These are phyloP conservation scores for Aythya fuligula DNA, from an alignment of 2,797 vertebrate species.

Conservation along the genomic window DNA sequence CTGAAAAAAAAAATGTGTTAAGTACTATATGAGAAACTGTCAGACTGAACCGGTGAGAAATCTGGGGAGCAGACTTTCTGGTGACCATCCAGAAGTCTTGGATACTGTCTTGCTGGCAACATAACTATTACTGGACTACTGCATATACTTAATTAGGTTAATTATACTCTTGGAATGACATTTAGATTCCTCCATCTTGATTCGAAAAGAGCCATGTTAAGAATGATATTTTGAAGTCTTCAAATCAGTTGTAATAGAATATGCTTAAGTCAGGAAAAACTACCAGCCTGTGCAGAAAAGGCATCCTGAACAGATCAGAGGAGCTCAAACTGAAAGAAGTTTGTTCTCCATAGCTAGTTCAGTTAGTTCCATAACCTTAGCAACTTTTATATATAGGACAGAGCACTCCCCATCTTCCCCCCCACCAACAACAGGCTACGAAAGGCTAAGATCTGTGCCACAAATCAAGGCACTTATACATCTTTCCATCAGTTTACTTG, in stretches of 20 bases:
- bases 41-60: background rate
- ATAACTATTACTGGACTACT: background rate
- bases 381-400: background rate
- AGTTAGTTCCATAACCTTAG: background rate
- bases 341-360: background rate
- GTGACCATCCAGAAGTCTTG: background rate
- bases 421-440: fast-evolving
- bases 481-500: background rate
- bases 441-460: background rate
- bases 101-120: background rate
- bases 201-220: background rate
- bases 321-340: background rate
- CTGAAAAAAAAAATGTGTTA: background rate
- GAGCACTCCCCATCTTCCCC: background rate
- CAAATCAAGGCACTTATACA: background rate
- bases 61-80: background rate
- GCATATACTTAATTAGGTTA: background rate
- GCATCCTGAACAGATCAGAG: background rate
- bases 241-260: background rate
- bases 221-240: background rate
- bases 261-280: background rate
- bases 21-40: background rate
- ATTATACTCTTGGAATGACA: background rate
- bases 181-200: background rate
- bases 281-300: background rate